Base-by-base conservation (phyloP, 2,797 vertebrate species). In the Vipera ursinii region DNA sequence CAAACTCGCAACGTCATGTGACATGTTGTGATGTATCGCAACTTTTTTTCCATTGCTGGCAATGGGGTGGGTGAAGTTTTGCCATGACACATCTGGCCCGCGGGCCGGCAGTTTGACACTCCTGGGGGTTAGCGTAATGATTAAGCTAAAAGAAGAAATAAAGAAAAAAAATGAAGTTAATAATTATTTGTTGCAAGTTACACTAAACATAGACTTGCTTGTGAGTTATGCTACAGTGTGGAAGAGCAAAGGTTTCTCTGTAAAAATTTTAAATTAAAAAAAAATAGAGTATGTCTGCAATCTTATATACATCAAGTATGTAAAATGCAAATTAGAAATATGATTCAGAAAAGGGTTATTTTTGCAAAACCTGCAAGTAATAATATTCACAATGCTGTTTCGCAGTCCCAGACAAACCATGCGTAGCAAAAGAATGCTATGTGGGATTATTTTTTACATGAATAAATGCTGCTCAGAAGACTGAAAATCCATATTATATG, bases 81-180 rank as follows among this genome's bases (percentile, higher is more conserved):
- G 51, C 51, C 51, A 53, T 53, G 51, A 53, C 51, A 53, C 51
- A 10, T 53, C 8, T 0, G 51, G 51, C 51, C 51, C 1, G 1
- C 0, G 51, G 51, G 51, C 51, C 8, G 9, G 51, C 51, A 53
- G 51, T 53, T 53, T 53, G 51, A 53, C 51, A 53, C 51, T 10
- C 51, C 51, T 53, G 51, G 51, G 51, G 51, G 51, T 53, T 10
- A 6, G 56, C 51, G 61, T 91, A 87, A 82, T 82, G 38, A 48
- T 82, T 82, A 38, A 85, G 59, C 28, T 55, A 94, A 87, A 92
- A 87, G 28, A 87, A n/a, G 51, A 22, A 32, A n/a, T 20, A 53
- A 6, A 2, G n/a, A 48, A 24, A 60, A 60, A 88, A 82, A 28
- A 56, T 38, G 44, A 82, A 28, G 1, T 93, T 90, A 59, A 13